Percentiles rank a stretch among this genome's conserved stretches.
These are phyloP conservation scores for Heliangelus exortis DNA, from an alignment of 2,797 vertebrate genomes.

Conservation along the genomic window DNA sequence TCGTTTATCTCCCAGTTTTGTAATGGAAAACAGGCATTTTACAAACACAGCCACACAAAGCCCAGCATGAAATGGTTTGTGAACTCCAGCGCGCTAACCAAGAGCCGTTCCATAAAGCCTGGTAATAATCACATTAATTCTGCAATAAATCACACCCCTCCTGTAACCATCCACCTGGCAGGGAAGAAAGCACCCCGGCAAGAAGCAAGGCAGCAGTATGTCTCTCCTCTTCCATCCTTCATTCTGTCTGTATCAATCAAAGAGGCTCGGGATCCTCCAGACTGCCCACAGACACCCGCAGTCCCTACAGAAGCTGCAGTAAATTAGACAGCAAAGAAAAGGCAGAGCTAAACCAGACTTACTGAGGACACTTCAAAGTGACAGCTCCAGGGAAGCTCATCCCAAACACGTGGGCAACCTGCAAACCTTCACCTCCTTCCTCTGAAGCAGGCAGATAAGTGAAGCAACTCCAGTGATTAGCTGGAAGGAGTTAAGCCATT, in stretches of 20 bases:
- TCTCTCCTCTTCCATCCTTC: not conserved
- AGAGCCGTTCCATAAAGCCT: not conserved
- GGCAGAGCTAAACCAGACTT: rapidly evolving
- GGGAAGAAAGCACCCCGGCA: rapidly evolving
- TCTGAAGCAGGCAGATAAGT: not conserved
- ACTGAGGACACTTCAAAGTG: not conserved
- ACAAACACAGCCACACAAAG: not conserved
- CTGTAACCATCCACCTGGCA: not conserved
- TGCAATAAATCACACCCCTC: not conserved
- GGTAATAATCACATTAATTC: not conserved
- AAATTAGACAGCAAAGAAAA: not conserved
- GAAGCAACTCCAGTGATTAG: not conserved
- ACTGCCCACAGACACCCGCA: not conserved
- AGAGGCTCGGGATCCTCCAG: not conserved
- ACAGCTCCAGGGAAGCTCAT: not conserved
- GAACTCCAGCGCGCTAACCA: not conserved
- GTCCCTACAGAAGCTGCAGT: not conserved
- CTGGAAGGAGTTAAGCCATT: not conserved
- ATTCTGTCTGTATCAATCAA: not conserved
- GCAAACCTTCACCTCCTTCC: not conserved
- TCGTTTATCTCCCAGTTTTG: not conserved
- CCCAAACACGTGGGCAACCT: not conserved
- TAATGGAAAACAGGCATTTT: conserved; percentile 72
- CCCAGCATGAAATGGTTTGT: not conserved
- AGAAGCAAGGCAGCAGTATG: not conserved